Base-by-base conservation (phyloP, 2,797 vertebrate genomes). In the Vespertilio murinus region DNA sequence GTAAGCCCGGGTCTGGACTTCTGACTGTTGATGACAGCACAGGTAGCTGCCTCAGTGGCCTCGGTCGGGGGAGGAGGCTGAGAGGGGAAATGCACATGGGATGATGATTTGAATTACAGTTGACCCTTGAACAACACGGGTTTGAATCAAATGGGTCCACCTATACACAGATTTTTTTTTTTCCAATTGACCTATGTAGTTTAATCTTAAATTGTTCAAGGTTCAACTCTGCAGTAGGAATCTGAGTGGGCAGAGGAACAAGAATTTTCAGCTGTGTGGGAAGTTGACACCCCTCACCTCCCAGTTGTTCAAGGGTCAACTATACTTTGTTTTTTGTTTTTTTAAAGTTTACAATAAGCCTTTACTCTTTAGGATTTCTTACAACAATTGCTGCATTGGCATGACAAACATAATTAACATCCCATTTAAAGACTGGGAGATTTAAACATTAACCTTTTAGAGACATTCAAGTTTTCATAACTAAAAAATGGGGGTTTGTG, bases 361-460 rank as follows among this genome's bases (percentile, higher is more conserved):
- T 86, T 42, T 91, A 25, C 9, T 85, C 47, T 87, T 73, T 59
- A 25, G 71, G 81, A 92, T 88, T 92, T 64, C 71, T 88, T 38
- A 38, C 2, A 87, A 23, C 6, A 83, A 77, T 69, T 10, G 81
- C 33, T 59, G 18, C 17, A 92, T 47, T 23, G 4, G 10, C 22
- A 22, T 80, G 8, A 75, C 33, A 90, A 88, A 69, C 25, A 91
- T 73, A 59, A 91, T 79, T 93, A 95, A 88, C 14, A 80, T 83
- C 28, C 20, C 8, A 67, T 82, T 91, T 74, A 78, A 83, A 94
- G 45, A 94, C 23, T 25, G 59, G 25, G 70, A 92, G n/a, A 33
- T 45, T 80, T 87, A 80, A 69, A 75, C 11, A 65, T 64, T 56
- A 79, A 96, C 56, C 16, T 56, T 80, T 52, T 25, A 49, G 25